Conservation (phyloP, 2,113 vertebrate genomes). For the Anthoscopus minutus region DNA sequence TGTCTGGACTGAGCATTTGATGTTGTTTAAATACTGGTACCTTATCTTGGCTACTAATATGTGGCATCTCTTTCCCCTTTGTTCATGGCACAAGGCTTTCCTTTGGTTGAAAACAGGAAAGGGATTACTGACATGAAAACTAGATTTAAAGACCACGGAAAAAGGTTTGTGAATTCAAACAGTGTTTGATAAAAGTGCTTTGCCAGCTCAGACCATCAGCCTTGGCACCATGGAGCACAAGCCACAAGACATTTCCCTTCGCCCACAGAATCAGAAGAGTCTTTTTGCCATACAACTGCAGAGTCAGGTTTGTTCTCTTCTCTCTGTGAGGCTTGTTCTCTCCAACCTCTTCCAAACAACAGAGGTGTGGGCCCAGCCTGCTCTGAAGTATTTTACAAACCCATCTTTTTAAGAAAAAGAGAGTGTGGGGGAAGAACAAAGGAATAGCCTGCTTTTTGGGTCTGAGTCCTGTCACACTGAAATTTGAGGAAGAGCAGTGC, state of each 20-base stretch:
- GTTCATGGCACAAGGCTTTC: slow-evolving; percentile 11
- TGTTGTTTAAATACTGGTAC: slow-evolving; percentile 7
- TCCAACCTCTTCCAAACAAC: background rate
- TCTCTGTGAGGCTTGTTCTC: background rate
- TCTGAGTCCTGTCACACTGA: background rate
- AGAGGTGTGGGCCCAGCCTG: background rate
- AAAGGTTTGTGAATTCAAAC: background rate
- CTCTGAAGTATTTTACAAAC: background rate
- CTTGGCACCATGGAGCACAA: background rate
- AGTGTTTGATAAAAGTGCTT: background rate
- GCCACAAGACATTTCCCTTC: background rate
- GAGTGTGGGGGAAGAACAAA: accelerated
- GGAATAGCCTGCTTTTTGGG: background rate
- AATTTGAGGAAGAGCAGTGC: background rate
- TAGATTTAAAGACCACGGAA: background rate
- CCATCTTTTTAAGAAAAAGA: background rate
- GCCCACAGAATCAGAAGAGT: background rate
- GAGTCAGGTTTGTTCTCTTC: background rate
- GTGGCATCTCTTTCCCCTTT: slow-evolving; percentile 4
- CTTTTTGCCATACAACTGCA: background rate
- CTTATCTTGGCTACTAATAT: slow-evolving; percentile 28
- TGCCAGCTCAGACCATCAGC: background rate
- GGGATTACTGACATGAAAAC: background rate
- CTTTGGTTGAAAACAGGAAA: slow-evolving; percentile 8
- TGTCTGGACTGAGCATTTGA: background rate